Evolutionary conservation across 2,888 invertebrate genomes (phyloP).

Genomic region (Aphidoletes aphidimyza): DNA sequence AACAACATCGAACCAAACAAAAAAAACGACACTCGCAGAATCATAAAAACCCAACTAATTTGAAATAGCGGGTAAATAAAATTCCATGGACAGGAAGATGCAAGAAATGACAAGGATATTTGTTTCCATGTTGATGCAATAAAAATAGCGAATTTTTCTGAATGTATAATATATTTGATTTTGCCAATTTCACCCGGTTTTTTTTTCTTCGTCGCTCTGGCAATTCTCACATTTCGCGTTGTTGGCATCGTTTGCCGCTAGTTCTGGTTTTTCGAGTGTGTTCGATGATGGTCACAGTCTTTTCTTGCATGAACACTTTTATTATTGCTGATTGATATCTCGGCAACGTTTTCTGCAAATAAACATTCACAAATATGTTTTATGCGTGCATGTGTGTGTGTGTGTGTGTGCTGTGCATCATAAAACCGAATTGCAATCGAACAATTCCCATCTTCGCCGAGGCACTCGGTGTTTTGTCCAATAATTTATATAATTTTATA

Average conservation of each 20-base stretch:
- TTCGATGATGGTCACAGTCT: neutral
- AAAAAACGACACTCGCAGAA: neutral
- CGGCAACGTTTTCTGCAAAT: neutral
- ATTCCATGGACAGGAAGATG: constrained; percentile 3
- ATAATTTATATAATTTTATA: constrained; percentile 50
- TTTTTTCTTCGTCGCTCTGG: neutral
- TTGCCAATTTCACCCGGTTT: neutral
- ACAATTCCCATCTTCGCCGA: neutral
- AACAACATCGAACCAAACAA: neutral
- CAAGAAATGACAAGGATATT: no score
- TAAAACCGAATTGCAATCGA: neutral
- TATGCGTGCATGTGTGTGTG: neutral
- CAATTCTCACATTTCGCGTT: no score
- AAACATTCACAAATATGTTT: neutral
- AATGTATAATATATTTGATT: neutral
- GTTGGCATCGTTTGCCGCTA: neutral
- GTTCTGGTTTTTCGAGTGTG: neutral
- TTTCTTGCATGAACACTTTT: neutral
- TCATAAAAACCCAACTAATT: constrained; percentile 33
- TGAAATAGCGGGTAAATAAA: constrained; percentile 11
- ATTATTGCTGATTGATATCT: constrained; percentile 39
- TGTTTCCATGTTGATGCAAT: neutral
- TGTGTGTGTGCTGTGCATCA: no score
- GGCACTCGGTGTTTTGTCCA: neutral
- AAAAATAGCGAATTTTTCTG: neutral